These are phyloP conservation scores for Drosophila sproati DNA, from an alignment of 1,140 invertebrate genomes.

Conservation along the genomic window DNA sequence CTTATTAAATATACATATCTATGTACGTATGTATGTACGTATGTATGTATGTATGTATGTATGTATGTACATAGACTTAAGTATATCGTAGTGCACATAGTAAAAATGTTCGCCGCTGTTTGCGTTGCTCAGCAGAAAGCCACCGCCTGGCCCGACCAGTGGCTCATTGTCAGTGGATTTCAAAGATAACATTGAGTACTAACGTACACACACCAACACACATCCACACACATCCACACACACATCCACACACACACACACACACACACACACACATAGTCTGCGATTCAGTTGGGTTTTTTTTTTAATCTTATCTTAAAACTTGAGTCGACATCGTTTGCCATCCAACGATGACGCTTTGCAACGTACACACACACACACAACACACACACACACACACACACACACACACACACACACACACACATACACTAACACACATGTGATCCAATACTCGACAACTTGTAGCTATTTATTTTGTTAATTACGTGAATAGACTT, in stretches of 20 bases:
- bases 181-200: slow-evolving; percentile 58
- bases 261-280: slow-evolving; percentile 18
- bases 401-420: slow-evolving; percentile 3
- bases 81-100: slow-evolving; percentile 19
- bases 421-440: background rate
- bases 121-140: slow-evolving; percentile 72
- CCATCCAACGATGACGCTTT: slow-evolving; percentile 50
- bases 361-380: slow-evolving; percentile 28
- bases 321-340: slow-evolving; percentile 73
- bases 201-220: slow-evolving; percentile 25
- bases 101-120: slow-evolving; percentile 57
- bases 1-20: slow-evolving; percentile 2
- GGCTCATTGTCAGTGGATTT: slow-evolving; percentile 70
- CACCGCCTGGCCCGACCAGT: slow-evolving; percentile 29
- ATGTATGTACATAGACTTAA: slow-evolving; percentile 19
- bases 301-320: slow-evolving; percentile 81
- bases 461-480: too few species aligned
- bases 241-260: slow-evolving; percentile 23
- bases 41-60: slow-evolving; percentile 1
- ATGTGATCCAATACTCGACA: background rate
- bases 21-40: slow-evolving; percentile 13
- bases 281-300: slow-evolving; percentile 55
- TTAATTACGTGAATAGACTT: too few species aligned
- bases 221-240: slow-evolving; percentile 14
- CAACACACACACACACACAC: slow-evolving; percentile 9